These are phyloP conservation scores for Lithobius niger DNA, from an alignment of 1,140 invertebrate genomes.

Conservation along the genomic window DNA sequence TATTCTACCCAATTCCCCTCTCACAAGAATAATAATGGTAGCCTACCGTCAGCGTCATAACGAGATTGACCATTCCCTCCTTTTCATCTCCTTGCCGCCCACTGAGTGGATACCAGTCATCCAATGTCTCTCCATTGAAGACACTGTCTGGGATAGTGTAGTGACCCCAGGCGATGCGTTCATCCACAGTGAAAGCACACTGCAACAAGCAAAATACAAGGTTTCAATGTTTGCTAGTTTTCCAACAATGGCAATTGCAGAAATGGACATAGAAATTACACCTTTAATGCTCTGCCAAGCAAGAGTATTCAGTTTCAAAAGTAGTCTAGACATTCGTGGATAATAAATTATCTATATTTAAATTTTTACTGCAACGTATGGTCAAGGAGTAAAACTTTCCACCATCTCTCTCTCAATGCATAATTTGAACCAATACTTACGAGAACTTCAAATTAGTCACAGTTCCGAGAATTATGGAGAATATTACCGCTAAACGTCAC, in stretches of 20 bases:
- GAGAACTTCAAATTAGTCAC: too few species aligned
- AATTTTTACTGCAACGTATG: too few species aligned
- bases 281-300: background rate
- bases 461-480: too few species aligned
- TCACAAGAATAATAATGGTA: background rate
- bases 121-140: constrained; percentile 70
- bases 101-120: constrained; percentile 84
- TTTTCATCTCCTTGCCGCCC: constrained; percentile 85
- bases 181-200: constrained; percentile 88
- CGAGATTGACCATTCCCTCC: constrained; percentile 61
- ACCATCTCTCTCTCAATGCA: too few species aligned
- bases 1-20: background rate
- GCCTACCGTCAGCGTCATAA: constrained; percentile 45
- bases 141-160: constrained; percentile 63
- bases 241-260: too few species aligned
- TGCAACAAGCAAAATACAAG: constrained; percentile 23
- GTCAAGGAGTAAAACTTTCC: too few species aligned
- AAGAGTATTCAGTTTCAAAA: constrained; percentile 13
- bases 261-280: too few species aligned
- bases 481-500: too few species aligned
- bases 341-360: too few species aligned
- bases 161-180: constrained; percentile 83
- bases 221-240: too few species aligned
- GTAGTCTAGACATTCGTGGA: too few species aligned
- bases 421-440: too few species aligned